Conservation (phyloP, 2,113 vertebrate genomes). For the Labeo rohita region DNA sequence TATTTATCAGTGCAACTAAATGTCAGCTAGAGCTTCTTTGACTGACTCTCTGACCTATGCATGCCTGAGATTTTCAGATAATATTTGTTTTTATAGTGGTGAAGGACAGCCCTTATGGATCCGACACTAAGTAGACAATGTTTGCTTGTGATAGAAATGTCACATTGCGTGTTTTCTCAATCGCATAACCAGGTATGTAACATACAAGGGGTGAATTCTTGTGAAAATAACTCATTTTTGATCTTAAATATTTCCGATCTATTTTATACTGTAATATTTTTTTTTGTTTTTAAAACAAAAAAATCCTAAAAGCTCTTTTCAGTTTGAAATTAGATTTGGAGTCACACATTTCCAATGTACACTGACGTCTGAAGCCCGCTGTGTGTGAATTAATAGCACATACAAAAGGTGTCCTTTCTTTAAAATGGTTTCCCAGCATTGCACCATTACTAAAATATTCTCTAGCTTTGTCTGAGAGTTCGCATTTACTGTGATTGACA, state of each 20-base stretch:
- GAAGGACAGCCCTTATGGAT: slow-evolving; percentile 44
- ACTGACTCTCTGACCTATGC: slow-evolving; percentile 59
- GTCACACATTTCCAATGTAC: not conserved
- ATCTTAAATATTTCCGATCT: slow-evolving; percentile 9
- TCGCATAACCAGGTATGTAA: slow-evolving; percentile 22
- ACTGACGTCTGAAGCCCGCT: not conserved
- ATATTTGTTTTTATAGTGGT: slow-evolving; percentile 48
- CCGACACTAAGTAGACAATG: slow-evolving; percentile 37
- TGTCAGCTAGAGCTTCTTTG: slow-evolving; percentile 56
- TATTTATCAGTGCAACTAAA: slow-evolving; percentile 64
- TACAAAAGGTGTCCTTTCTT: not conserved
- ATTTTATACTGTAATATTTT: not conserved
- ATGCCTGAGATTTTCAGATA: slow-evolving; percentile 55
- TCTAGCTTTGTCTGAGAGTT: slow-evolving; percentile 22
- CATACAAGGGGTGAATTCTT: not conserved
- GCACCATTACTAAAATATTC: not conserved
- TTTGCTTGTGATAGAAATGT: slow-evolving; percentile 48
- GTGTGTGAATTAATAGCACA: slow-evolving; percentile 13
- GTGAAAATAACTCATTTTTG: not conserved
- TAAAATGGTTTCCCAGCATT: slow-evolving; percentile 9
- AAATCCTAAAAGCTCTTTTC: not conserved
- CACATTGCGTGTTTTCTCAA: slow-evolving; percentile 33
- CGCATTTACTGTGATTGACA: slow-evolving; percentile 33
- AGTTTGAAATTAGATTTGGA: not conserved
- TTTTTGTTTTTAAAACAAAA: not conserved